Evolutionary conservation across 2,113 vertebrate species (phyloP).

Genomic region (Chunga burmeisteri): DNA sequence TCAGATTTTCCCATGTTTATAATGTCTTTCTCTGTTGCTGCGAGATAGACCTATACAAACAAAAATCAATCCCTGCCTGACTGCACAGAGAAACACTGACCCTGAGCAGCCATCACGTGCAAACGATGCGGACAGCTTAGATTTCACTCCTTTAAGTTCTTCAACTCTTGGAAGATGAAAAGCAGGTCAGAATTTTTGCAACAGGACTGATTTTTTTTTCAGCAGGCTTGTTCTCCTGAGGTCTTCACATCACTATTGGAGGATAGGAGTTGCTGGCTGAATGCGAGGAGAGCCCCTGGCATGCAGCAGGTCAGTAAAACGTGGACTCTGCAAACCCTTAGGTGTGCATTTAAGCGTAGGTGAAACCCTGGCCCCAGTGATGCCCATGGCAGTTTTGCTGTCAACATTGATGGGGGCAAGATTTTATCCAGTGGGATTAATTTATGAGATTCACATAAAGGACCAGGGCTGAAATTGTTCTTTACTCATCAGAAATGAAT

Average conservation of each 20-base stretch:
- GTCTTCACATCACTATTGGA: background rate
- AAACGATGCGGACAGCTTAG: background rate
- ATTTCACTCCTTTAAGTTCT: background rate
- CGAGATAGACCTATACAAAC: background rate
- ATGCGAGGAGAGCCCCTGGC: background rate
- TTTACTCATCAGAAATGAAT: background rate
- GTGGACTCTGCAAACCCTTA: background rate
- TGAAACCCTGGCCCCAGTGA: background rate
- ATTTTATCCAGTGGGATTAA: background rate
- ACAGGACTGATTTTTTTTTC: background rate
- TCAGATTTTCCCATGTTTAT: background rate
- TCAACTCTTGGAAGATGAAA: background rate
- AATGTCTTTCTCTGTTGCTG: background rate
- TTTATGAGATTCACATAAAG: background rate
- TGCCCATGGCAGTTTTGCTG: background rate
- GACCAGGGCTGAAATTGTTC: background rate
- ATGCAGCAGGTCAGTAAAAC: background rate
- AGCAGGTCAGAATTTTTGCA: background rate
- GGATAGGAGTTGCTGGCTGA: background rate
- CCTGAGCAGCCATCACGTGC: background rate
- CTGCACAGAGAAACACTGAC: background rate
- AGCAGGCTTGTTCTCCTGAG: background rate
- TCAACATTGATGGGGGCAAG: background rate
- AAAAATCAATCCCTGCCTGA: slow-evolving; percentile 8
- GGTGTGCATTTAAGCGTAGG: background rate